Conservation (phyloP, 2,888 invertebrate species). For the Papilio demoleus region DNA sequence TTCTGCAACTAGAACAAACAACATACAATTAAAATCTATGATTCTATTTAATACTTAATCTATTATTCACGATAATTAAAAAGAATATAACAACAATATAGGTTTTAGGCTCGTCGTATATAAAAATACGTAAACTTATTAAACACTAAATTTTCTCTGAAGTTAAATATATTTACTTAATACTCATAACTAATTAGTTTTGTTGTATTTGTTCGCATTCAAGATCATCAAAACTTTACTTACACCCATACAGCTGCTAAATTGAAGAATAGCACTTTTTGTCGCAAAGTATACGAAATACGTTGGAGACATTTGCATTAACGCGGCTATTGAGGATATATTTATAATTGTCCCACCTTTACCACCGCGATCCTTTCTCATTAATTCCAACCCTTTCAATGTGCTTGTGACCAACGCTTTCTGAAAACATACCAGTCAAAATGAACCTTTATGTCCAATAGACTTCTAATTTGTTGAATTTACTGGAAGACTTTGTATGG, state of each 20-base stretch:
- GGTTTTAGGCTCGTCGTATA: no score
- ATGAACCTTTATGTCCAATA: no score
- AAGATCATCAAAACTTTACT: slow-evolving; percentile 40
- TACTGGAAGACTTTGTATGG: no score
- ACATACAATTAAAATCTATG: background rate
- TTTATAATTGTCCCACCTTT: slow-evolving; percentile 53
- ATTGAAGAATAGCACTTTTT: slow-evolving; percentile 52
- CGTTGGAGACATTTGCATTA: slow-evolving; percentile 41
- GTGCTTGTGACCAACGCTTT: slow-evolving; percentile 48
- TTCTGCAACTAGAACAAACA: slow-evolving; percentile 47
- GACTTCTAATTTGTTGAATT: no score
- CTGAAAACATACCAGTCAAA: slow-evolving; percentile 45
- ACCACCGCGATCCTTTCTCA: slow-evolving; percentile 52
- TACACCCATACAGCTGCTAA: slow-evolving; percentile 53
- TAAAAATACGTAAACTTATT: no score
- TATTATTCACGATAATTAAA: no score
- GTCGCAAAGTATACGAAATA: slow-evolving; percentile 51
- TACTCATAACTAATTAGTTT: no score
- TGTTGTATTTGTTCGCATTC: no score
- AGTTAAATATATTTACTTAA: no score
- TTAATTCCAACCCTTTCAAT: slow-evolving; percentile 50
- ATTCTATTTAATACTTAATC: background rate
- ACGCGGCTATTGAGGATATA: slow-evolving; percentile 49
- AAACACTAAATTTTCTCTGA: no score
- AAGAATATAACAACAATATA: no score